A percentile compares a stretch with the other conserved stretches of the same genome.
phyloP scores from a whole-genome alignment of 2,797 vertebrate genomes.

The Microctenopoma lineatum region DNA sequence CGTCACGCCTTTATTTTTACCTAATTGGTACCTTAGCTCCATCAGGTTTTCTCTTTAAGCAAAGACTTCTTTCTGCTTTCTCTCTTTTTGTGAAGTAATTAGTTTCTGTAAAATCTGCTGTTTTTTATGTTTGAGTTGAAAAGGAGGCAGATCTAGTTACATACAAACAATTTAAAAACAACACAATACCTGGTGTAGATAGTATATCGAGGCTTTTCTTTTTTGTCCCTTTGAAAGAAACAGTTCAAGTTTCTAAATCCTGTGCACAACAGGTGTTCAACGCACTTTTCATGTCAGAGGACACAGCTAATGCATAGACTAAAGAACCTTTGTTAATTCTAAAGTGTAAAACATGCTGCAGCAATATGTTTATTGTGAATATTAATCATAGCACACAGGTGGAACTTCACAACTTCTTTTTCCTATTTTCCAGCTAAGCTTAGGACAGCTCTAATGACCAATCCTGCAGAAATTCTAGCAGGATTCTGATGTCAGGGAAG shows the following conservation, averaged over 20 bases:
- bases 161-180: constrained; percentile 4
- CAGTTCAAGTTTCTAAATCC: constrained; percentile 7
- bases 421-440: not conserved
- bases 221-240: not conserved
- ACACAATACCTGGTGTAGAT: not conserved
- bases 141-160: constrained; percentile 18
- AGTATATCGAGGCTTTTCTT: not conserved
- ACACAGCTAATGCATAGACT: not conserved
- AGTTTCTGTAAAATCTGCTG: constrained; percentile 3
- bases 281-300: not conserved
- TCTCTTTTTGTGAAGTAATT: constrained; percentile 1
- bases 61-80: not conserved
- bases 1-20: not conserved
- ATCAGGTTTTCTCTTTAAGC: not conserved
- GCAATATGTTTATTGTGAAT: not conserved
- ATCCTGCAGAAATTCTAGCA: not conserved
- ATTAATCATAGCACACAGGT: not conserved
- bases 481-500: not conserved
- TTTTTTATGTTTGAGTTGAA: constrained; percentile 13
- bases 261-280: not conserved
- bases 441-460: not conserved
- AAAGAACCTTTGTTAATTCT: not conserved
- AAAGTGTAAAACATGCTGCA: not conserved
- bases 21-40: not conserved
- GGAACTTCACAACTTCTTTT: not conserved